Evolutionary conservation across 2,113 vertebrate species (phyloP).

Genomic region (Atherinomorus stipes): DNA sequence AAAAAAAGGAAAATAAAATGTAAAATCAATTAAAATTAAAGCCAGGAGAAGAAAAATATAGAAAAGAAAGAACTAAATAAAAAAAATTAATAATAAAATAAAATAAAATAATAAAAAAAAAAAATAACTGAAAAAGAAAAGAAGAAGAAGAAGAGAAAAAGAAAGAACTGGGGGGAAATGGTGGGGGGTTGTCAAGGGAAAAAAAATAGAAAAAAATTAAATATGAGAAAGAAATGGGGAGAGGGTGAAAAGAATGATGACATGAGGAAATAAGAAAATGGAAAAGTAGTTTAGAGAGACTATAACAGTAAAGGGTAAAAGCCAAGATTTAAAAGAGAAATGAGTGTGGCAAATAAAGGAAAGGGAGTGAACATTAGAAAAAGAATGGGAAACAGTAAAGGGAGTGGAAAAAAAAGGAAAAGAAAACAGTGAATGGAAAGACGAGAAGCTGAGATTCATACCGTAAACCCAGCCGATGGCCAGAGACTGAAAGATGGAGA

Average conservation of each 20-base stretch:
- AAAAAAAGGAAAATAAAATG: too few relatives aligned
- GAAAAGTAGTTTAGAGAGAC: too few relatives aligned
- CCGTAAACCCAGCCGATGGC: conserved; percentile 83
- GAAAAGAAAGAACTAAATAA: too few relatives aligned
- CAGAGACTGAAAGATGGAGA: conserved; percentile 81
- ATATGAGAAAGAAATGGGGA: too few relatives aligned
- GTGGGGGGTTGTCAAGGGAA: not conserved
- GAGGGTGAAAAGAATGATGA: not conserved
- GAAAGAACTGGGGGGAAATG: not conserved
- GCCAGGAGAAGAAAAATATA: too few relatives aligned
- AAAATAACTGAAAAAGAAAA: too few relatives aligned
- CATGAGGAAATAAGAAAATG: not conserved
- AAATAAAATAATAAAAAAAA: too few relatives aligned
- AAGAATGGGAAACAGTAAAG: not conserved
- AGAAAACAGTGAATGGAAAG: not conserved
- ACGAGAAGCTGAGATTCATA: conserved; percentile 26
- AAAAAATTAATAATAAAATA: too few relatives aligned
- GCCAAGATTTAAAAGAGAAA: not conserved
- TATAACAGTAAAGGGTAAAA: too few relatives aligned
- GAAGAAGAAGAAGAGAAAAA: not conserved
- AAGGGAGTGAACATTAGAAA: not conserved
- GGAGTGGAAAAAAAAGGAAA: not conserved
- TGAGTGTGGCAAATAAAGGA: not conserved
- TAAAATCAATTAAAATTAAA: too few relatives aligned
- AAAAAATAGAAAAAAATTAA: not conserved